Evolutionary conservation across 2,113 vertebrate species (phyloP), one percentile per base, ranked within the genome.

Genomic region (Hypomesus transpacificus): DNA sequence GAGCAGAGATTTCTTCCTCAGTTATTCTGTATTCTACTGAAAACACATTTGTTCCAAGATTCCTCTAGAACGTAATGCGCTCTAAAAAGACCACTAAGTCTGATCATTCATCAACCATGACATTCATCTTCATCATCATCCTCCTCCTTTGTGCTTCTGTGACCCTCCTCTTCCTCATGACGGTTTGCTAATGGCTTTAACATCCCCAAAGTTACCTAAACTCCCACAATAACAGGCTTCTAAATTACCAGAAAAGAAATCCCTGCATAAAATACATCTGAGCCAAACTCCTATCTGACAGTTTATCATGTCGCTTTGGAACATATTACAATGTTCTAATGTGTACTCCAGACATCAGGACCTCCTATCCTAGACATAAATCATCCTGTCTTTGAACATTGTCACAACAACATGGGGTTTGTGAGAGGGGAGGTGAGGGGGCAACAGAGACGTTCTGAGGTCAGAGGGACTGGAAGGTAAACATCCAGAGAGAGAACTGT

Each of bases 161-260:
- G 62, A 56, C 16, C 18, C 18, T 18, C 62, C 24, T 64, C 62
- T 18, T 64, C 24, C 59, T 26, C 22, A 1, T 34, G n/a, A 24
- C 17, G 17, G 61, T 52, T 50, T 51, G 58, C 64, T 75, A 75
- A 75, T 73, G 56, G 31, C 21, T 46, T 77, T 66, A 69, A 24
- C 66, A 75, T 57, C 26, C 21, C 76, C 22, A 69, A 39, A 22
- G 56, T 74, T 50, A 68, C 39, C 26, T 18, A 70, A 39, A 31
- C 50, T 46, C 21, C 31, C 54, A 14, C 22, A 71, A 82, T 60
- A 71, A 53, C 3, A 69, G 50, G 26, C 26, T 56, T 74, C 59
- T 72, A 69, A 76, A 74, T 77, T 52, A 77, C 56, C 56, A 51
- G 62, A n/a, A 46, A 46, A 78, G 54, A 59, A 74, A 73, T 62